Evolutionary conservation across 2,888 invertebrate genomes (phyloP), one percentile per base, ranked within the genome.

Genomic region (Boloria euphrosyne): DNA sequence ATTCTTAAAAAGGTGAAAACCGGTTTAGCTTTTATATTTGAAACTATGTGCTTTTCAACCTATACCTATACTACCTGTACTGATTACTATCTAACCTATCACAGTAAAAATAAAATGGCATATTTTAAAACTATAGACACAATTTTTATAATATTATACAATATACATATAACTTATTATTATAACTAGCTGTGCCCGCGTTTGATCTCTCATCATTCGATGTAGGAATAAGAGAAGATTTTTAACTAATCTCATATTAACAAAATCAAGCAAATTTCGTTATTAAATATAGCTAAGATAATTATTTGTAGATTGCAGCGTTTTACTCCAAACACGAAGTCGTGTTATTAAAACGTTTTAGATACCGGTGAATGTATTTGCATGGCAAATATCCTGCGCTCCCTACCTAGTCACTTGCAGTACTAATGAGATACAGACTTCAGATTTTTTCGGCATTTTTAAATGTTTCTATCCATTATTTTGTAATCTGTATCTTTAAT

Each of bases 381-480:
- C 64, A 65, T 65, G n/a, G 38, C 50, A 63, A 63, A 57, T 50
- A 51, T 51, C 58, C 4, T 31, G 17, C 16, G n/a, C 10, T 38
- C n/a, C 57, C 51, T 47, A 69, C 59, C 46, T 62, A 60, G 54
- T 73, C 69, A 62, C 73, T 73, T 70, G 73, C 73, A 72, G 65
- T 73, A 73, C 73, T 71, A 77, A 76, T 76, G 68, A 71, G 63
- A 73, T 59, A 49, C 50, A 31, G 18, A 27, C 16, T 46, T 44
- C 44, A 57, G 55, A 18, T 46, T 44, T n/a, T 57, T 14, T 14
- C 7, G 3, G 13, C 14, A 43, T 44, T 57, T 55, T 57, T n/a
- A n/a, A 3, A n/a, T 7, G 27, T n/a, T 27, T 7, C n/a, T 31
- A n/a, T n/a, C 52, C 31, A 7, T n/a, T n/a, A n/a, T 52, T 52